Evolutionary conservation across 2,797 vertebrate genomes (phyloP), one percentile per base, ranked within the genome.

Genomic region (Clangula hyemalis): DNA sequence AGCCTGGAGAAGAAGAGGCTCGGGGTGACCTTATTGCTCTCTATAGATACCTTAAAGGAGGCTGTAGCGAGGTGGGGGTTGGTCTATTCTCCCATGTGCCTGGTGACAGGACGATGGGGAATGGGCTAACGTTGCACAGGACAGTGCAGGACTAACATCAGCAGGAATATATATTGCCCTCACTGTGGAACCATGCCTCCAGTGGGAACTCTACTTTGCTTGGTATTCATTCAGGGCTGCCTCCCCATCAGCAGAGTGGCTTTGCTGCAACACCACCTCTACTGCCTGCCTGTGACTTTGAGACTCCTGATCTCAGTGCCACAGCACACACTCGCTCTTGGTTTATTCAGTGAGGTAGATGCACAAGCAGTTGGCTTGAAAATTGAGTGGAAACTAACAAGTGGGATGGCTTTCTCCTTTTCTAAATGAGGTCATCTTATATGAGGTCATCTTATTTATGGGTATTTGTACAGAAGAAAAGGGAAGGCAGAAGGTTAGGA

Each of bases 261-360:
- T 87, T 45, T 65, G 28, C 61, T 81, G 78, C 20, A 3, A 1
- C 10, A 11, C 19, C 49, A 9, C 53, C 4, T 2, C 17, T 19
- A 7, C 32, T 36, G 24, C 36, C 16, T 36, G 24, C 36, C 12
- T 51, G 36, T 18, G 32, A 5, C 0, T 1, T 3, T 74, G 34
- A 74, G 45, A 34, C 13, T 75, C 18, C 57, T 47, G n/a, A 57
- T 28, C 38, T 64, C 38, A 41, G 61, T 62, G 27, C 17, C 60
- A 18, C 11, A 62, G 19, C 61, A 41, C 27, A 64, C 30, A 8
- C 6, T 7, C 0, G 0, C 1, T 60, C n/a, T n/a, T 60, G 1
- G 0, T 47, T 38, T 61, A 5, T 66, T 62, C 38, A 47, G 3
- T 22, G 16, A 2, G 8, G 16, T 28, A 15, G 27, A 43, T 74